Evolutionary conservation across 2,113 vertebrate genomes (phyloP).

Genomic region (Eubucco bourcierii): DNA sequence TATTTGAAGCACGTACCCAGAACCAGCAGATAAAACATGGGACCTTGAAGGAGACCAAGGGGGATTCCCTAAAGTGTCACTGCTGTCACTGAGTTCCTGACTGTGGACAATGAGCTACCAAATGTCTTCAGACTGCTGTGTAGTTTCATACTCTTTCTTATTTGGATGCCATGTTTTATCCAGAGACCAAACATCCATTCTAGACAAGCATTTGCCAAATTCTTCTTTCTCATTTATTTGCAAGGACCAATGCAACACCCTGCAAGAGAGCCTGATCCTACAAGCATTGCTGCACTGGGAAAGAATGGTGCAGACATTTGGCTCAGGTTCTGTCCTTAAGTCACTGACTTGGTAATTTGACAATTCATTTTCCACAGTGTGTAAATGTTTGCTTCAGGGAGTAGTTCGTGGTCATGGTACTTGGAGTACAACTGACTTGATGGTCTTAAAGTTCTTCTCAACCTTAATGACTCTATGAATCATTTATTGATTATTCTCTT

Average conservation of each 20-base stretch:
- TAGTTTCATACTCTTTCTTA: background rate
- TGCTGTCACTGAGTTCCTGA: background rate
- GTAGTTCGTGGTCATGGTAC: no score
- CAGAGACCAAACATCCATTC: background rate
- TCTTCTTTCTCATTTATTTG: background rate
- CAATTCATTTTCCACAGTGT: background rate
- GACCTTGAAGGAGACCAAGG: background rate
- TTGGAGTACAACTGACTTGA: no score
- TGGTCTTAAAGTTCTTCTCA: no score
- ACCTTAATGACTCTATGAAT: no score
- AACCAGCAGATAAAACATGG: background rate
- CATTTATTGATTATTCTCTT: constrained; percentile 4
- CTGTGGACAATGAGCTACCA: background rate
- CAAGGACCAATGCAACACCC: background rate
- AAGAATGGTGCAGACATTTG: background rate
- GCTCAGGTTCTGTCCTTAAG: background rate
- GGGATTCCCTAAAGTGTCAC: background rate
- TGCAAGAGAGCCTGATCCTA: background rate
- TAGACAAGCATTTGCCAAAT: background rate
- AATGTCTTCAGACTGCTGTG: background rate
- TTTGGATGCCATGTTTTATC: background rate
- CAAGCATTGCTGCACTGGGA: background rate
- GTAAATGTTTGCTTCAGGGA: no score
- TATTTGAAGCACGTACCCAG: background rate
- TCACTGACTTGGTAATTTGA: background rate